Evolutionary conservation across 2,113 vertebrate genomes (phyloP), one percentile per base, ranked within the genome.

Genomic region (Lophotis ruficrista): DNA sequence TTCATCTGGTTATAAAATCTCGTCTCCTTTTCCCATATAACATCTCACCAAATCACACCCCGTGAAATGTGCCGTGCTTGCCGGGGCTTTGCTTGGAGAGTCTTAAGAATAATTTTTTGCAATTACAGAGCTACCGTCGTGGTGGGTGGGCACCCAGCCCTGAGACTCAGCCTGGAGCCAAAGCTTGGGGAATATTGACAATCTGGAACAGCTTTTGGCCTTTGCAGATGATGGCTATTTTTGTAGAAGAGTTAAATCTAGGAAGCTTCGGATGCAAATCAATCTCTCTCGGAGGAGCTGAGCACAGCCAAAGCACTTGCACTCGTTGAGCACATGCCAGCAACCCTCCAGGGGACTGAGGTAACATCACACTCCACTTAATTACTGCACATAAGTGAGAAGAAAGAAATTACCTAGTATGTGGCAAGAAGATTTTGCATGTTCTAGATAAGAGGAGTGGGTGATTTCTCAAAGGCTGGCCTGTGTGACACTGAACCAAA

Each of bases 231-330:
- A 14, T 18, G 62, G 33, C 7, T 83, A 1, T 7, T 88, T 94
- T 43, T 65, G 57, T 14, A 31, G 48, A 48, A 47, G 22, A 72
- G 13, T 41, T 76, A 51, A 88, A 57, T 5, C 37, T 38, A 2
- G 15, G 89, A 50, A 75, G 19, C 5, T 62, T 62, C 20, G 30
- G 38, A 8, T 37, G 48, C 61, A 56, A 57, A 50, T 75, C 25
- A 16, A 0, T 22, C 10, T 20, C 23, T 76, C 72, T 25, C 0
- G 1, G 72, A 68, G 66, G 30, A 76, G 1, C 28, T 1, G 10
- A 60, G 58, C 13, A 8, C 43, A 30, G 79, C 10, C 66, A 61
- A 76, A 65, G 30, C 10, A 13, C 51, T 75, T 62, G 73, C 25
- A 16, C 71, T 20, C 53, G 50, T 3, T 77, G 45, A 27, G 33